Evolutionary conservation across 2,888 invertebrate genomes (phyloP).

Genomic region (Erebia aethiops): DNA sequence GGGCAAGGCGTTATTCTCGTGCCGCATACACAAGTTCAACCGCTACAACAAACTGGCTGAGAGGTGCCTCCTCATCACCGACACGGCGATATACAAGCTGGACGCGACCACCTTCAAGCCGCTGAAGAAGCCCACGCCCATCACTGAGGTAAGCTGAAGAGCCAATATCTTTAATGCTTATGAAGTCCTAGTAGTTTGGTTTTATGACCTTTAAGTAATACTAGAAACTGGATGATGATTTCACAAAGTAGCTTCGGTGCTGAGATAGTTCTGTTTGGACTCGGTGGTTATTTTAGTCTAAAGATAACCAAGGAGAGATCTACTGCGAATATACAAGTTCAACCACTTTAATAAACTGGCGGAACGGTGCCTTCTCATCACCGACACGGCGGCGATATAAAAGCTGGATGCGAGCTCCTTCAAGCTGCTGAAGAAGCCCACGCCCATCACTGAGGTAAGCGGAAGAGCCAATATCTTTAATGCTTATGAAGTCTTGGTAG

Average conservation of each 20-base stretch:
- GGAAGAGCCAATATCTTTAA: too few species aligned
- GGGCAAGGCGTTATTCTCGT: conserved; percentile 84
- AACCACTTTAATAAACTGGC: conserved; percentile 89
- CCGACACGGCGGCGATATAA: conserved; percentile 92
- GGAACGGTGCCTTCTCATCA: conserved; percentile 94
- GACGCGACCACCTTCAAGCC: conserved; percentile 93
- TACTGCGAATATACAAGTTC: conserved; percentile 87
- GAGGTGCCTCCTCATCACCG: conserved; percentile 94
- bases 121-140: conserved; percentile 92
- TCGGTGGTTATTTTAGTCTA: too few species aligned
- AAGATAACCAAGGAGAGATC: too few species aligned
- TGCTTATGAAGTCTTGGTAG: too few species aligned
- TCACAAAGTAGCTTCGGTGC: too few species aligned
- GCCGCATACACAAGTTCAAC: conserved; percentile 86
- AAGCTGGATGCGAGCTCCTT: conserved; percentile 94
- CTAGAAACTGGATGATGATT: too few species aligned
- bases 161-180: too few species aligned
- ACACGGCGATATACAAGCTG: conserved; percentile 92
- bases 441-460: conserved; percentile 87
- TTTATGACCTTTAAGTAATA: too few species aligned
- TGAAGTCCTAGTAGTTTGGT: too few species aligned
- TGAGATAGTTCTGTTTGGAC: too few species aligned
- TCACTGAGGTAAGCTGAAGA: conserved; percentile 84
- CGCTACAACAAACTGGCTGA: conserved; percentile 91
- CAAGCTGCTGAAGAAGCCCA: conserved; percentile 93